A percentile compares a stretch with the other conserved stretches of the same genome.
Conservation (phyloP, 1,140 invertebrate species). For the Agrilus planipennis region DNA sequence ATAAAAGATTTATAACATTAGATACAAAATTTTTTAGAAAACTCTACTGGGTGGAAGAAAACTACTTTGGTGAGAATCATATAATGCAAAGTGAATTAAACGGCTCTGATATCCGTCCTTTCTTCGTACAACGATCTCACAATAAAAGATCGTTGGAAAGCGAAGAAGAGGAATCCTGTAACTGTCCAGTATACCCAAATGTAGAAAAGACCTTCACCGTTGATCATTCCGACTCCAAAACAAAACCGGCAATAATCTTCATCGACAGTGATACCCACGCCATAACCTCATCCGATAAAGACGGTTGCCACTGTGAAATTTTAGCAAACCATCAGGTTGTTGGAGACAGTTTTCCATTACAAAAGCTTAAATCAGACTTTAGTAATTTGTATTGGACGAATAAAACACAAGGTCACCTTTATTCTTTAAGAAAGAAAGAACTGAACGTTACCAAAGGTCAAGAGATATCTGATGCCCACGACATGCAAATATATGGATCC, state of each 20-base stretch:
- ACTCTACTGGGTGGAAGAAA: constrained; percentile 60
- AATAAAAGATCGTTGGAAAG: constrained; percentile 20
- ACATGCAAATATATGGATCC: constrained; percentile 56
- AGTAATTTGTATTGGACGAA: constrained; percentile 60
- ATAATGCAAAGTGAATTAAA: constrained; percentile 50
- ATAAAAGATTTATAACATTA: constrained; percentile 5
- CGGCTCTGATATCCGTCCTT: constrained; percentile 42
- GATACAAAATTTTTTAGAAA: constrained; percentile 39
- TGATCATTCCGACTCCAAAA: constrained; percentile 45
- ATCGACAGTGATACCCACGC: constrained; percentile 44
- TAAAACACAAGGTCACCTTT: constrained; percentile 44
- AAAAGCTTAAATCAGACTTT: constrained; percentile 51
- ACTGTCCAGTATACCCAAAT: constrained; percentile 44
- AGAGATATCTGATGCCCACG: constrained; percentile 30
- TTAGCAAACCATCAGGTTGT: constrained; percentile 34
- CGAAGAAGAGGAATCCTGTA: constrained; percentile 33
- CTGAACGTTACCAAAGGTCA: constrained; percentile 22
- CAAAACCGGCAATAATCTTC: constrained; percentile 51
- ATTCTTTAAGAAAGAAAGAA: constrained; percentile 47
- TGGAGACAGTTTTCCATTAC: constrained; percentile 39
- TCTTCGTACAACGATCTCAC: constrained; percentile 38
- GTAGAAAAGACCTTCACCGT: constrained; percentile 49
- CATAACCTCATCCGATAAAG: constrained; percentile 51
- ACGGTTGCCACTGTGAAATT: constrained; percentile 53
- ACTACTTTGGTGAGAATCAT: constrained; percentile 37